Percentiles rank a stretch among this genome's conserved stretches.
phyloP scores from a whole-genome alignment of 2,113 vertebrate species.

The Lepus americanus region DNA sequence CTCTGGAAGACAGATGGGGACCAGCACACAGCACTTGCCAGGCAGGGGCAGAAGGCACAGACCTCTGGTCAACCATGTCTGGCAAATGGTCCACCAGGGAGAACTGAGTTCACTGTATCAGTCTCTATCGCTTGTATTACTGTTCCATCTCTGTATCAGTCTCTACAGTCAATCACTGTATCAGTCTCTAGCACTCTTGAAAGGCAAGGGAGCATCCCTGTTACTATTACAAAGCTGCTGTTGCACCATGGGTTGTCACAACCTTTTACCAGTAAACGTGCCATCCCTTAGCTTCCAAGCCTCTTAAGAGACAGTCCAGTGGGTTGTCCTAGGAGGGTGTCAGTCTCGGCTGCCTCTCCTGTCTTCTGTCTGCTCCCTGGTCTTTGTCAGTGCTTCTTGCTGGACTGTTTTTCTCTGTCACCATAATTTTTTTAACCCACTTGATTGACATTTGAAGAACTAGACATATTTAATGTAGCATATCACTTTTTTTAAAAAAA shows the following conservation, averaged over 20 bases:
- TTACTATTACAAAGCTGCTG: background rate
- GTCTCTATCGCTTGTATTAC: too few species aligned
- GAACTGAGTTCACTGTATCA: background rate
- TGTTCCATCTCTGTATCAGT: too few species aligned
- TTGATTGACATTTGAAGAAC: too few species aligned
- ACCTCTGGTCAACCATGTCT: background rate
- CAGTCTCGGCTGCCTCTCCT: background rate
- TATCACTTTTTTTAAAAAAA: background rate
- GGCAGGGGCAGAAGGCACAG: background rate
- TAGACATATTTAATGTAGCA: too few species aligned
- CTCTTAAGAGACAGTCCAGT: background rate
- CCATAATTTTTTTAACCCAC: background rate
- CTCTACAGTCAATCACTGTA: too few species aligned
- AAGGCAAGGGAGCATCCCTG: background rate
- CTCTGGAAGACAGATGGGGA: background rate
- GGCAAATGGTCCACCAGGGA: background rate
- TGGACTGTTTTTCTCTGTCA: background rate
- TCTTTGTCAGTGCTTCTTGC: background rate
- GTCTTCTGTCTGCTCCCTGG: accelerated
- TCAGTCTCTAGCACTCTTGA: background rate
- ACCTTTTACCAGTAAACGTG: background rate
- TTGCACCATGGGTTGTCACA: background rate
- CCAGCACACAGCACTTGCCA: accelerated
- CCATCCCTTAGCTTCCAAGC: background rate
- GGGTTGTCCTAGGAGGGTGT: background rate